Conservation (phyloP, 1,140 invertebrate species). For the Uloborus diversus region DNA sequence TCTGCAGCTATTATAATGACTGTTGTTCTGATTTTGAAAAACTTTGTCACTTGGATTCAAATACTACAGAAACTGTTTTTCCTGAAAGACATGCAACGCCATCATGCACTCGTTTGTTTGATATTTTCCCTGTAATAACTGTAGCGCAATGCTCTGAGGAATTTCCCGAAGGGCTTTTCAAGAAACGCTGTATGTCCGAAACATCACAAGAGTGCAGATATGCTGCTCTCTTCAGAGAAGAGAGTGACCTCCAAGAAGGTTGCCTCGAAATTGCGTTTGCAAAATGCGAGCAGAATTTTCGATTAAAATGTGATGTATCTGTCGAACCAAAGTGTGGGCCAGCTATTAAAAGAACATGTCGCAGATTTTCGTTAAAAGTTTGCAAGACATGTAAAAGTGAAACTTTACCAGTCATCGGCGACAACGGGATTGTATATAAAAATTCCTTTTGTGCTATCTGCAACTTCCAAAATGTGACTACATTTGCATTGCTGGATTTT, state of each 20-base stretch:
- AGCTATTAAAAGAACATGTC: background rate
- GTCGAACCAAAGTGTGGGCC: background rate
- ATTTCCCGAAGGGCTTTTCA: background rate
- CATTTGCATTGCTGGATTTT: background rate
- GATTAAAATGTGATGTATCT: background rate
- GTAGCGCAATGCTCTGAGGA: background rate
- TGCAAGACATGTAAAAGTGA: background rate
- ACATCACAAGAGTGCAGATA: background rate
- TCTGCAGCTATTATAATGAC: conserved; percentile 22
- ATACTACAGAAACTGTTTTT: background rate
- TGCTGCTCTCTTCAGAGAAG: background rate
- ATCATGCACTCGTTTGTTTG: conserved; percentile 8
- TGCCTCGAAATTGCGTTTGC: background rate
- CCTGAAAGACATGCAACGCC: background rate
- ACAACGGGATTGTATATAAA: conserved; percentile 9
- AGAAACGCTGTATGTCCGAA: background rate
- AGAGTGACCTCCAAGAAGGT: background rate
- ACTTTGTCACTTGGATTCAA: background rate
- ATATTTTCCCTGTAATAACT: background rate
- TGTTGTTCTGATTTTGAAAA: conserved; percentile 31
- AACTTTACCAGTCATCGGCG: conserved; percentile 12
- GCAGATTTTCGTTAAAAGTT: background rate
- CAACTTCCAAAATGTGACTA: conserved; percentile 19
- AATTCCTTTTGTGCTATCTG: conserved; percentile 47
- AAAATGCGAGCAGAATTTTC: background rate